Conservation (phyloP, 2,888 invertebrate genomes). For the Pycnomerus fuliginosus region DNA sequence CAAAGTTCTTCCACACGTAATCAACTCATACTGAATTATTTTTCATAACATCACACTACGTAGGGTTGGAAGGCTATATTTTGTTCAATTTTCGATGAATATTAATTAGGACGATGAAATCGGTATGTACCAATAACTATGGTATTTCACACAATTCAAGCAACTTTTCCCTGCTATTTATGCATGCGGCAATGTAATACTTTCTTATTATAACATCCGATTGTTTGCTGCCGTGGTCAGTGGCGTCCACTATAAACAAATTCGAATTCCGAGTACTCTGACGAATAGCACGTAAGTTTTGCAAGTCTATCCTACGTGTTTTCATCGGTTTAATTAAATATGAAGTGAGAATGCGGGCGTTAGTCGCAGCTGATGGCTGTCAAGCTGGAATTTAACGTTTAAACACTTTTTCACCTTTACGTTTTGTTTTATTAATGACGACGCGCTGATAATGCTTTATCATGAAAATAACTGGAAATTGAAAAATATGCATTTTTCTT, state of each 20-base stretch:
- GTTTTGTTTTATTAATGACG: neutral
- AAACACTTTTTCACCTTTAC: neutral
- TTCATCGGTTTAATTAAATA: constrained; percentile 4
- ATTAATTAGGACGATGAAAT: constrained; percentile 11
- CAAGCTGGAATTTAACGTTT: neutral
- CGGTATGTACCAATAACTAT: constrained; percentile 5
- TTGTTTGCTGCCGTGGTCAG: too few species aligned
- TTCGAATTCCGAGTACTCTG: too few species aligned
- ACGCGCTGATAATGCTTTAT: neutral
- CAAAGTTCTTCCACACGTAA: neutral
- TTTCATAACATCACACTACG: too few species aligned
- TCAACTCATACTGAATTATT: too few species aligned
- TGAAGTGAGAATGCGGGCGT: constrained; percentile 7
- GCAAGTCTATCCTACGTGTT: constrained; percentile 1
- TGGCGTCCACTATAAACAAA: too few species aligned
- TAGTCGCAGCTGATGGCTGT: constrained; percentile 1
- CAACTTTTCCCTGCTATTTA: constrained; percentile 5
- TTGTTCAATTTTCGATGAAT: neutral
- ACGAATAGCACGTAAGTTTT: too few species aligned
- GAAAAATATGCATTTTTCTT: too few species aligned
- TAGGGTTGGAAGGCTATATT: too few species aligned
- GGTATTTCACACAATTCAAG: too few species aligned
- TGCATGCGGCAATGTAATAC: too few species aligned
- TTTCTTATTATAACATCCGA: too few species aligned
- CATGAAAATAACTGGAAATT: too few species aligned